These are phyloP conservation scores for Thelaira solivaga DNA, from an alignment of 2,888 invertebrate genomes.

Conservation along the genomic window DNA sequence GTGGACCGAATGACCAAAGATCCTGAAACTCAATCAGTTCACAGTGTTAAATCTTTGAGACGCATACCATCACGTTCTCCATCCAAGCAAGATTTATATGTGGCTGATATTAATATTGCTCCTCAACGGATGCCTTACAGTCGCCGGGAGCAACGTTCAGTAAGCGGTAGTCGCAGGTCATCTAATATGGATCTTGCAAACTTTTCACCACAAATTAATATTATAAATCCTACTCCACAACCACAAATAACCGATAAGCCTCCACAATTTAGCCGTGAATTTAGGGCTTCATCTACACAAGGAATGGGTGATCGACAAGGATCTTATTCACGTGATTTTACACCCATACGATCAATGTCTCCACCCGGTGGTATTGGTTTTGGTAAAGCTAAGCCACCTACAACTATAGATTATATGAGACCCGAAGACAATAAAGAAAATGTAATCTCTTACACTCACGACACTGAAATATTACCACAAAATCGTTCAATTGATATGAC, in stretches of 20 bases:
- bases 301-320: slow-evolving; percentile 19
- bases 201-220: slow-evolving; percentile 56
- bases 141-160: slow-evolving; percentile 67
- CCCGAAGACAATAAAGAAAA: slow-evolving; percentile 70
- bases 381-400: slow-evolving; percentile 70
- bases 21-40: slow-evolving; percentile 72
- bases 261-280: slow-evolving; percentile 68
- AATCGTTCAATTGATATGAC: slow-evolving; percentile 74
- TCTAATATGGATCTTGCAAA: slow-evolving; percentile 71
- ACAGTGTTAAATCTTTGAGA: slow-evolving; percentile 74
- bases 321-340: slow-evolving; percentile 48
- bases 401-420: slow-evolving; percentile 72
- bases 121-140: slow-evolving; percentile 40
- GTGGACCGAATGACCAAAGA: slow-evolving; percentile 71
- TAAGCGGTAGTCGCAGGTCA: slow-evolving; percentile 71
- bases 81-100: slow-evolving; percentile 74
- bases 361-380: slow-evolving; percentile 66
- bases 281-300: slow-evolving; percentile 50
- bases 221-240: slow-evolving; percentile 57
- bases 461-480: slow-evolving; percentile 68
- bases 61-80: slow-evolving; percentile 74
- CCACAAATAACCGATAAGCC: slow-evolving; percentile 63
- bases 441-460: background rate
- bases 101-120: slow-evolving; percentile 75
- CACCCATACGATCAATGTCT: slow-evolving; percentile 65